Evolutionary conservation across 2,888 invertebrate genomes (phyloP), one percentile per base, ranked within the genome.

Genomic region (Leptarthrus brevirostris): DNA sequence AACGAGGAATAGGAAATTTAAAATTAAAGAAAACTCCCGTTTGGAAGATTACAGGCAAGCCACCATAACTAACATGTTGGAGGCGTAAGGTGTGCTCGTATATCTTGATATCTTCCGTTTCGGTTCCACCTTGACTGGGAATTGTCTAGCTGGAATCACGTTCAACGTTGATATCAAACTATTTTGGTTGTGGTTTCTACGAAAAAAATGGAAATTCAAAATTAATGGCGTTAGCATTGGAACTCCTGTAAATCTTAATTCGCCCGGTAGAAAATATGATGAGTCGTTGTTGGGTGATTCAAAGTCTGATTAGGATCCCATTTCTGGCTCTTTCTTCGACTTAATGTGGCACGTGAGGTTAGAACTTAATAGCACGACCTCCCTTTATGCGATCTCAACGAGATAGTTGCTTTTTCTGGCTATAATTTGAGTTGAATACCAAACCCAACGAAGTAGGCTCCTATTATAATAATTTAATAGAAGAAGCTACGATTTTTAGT

Each of bases 301-400:
- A 64, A 64, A 64, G 44, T 64, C 64, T 44, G 64, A 64, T 64
- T 64, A 64, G 44, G 44, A 44, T 64, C 24, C 47, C 64, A 64
- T 64, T 64, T 44, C 58, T 36, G 44, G 16, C 18, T 16, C n/a
- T 61, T 22, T 44, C 64, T 47, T 22, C 3, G 24, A 64, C 44
- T 64, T 64, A 64, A 64, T 64, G 47, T 36, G 64, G 64, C 64
- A 64, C 64, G 64, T 64, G 64, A 64, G 64, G 64, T 64, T 64
- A 64, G 64, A 47, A 64, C 44, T 64, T 64, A 64, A 64, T 64
- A 24, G 64, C 18, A 24, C 44, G 64, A 64, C 64, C 64, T 64
- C 64, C 64, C 36, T 44, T 18, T 64, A 64, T 64, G n/a, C n/a
- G 64, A 64, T 64, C 64, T 64, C 64, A 18, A n/a, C n/a, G 44